Base-by-base conservation (phyloP, 1,140 invertebrate species). In the Periplaneta americana region DNA sequence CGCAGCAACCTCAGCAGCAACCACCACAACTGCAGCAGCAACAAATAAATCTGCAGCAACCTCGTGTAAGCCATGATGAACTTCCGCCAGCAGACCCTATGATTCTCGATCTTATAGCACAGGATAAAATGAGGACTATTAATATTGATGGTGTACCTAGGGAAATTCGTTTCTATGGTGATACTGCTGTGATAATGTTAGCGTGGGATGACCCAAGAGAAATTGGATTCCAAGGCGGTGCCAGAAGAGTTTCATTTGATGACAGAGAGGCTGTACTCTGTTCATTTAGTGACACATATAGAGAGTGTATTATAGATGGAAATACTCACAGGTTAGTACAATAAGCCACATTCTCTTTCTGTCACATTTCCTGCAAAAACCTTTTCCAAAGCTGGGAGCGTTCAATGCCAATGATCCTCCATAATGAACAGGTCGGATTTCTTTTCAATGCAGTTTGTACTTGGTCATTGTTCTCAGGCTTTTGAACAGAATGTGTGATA, bases 81-180 rank as follows among this genome's bases (percentile, higher is more conserved):
- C 84, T 91, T 28, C 92, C 92, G 6, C 87, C 88, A 2, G 90
- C 91, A 0, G 91, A 93, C 86, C 87, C 88, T 18, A 87, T 88
- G 83, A 84, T 93, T 0, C 80, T 94, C 3, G 91, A 94, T 31
- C 91, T 91, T 78, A 92, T 93, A 17, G 88, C 91, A 34, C 89
- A 91, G 80, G 93, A 95, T 84, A 91, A 92, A 0, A 93, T 93
- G 83, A 93, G 93, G 82, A 93, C 93, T n/a, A 97, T 98, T 34
- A 93, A 93, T 57, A 97, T 98, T 80, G 96, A 98, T 86, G 93
- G 93, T 5, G 88, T 94, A 35, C 92, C 93, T 0, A 91, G 96
- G 84, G 95, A 97, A 86, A 94, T 98, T 74, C 91, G 96, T 74
- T 96, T 96, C 84, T 97, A 98, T 84, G 95, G 94, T 32, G 92